Conservation (phyloP, 2,888 invertebrate species). For the Erpobdella octoculata region DNA sequence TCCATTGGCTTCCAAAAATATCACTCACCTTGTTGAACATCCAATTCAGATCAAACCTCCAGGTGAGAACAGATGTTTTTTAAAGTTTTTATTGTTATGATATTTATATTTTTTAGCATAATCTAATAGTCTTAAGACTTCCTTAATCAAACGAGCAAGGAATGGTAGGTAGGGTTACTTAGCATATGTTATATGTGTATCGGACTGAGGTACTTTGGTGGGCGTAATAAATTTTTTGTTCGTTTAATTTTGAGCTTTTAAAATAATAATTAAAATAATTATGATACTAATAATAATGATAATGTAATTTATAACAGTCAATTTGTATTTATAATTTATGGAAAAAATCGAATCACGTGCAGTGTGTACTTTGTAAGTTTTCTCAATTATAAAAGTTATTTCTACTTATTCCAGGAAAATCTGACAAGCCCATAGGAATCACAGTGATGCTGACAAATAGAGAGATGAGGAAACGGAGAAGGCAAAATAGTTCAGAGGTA, state of each 20-base stretch:
- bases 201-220: too few relatives aligned
- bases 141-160: too few relatives aligned
- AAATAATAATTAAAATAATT: neutral
- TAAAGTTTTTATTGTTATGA: neutral
- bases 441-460: slow-evolving; percentile 91
- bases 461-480: slow-evolving; percentile 85
- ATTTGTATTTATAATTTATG: too few relatives aligned
- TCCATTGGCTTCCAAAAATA: slow-evolving; percentile 48
- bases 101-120: too few relatives aligned
- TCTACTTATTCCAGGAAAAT: slow-evolving; percentile 45
- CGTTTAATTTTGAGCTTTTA: neutral
- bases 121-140: too few relatives aligned
- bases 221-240: too few relatives aligned
- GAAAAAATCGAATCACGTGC: too few relatives aligned
- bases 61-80: slow-evolving; percentile 56
- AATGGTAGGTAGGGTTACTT: too few relatives aligned
- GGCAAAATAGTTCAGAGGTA: slow-evolving; percentile 87
- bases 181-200: too few relatives aligned
- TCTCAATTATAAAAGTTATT: too few relatives aligned
- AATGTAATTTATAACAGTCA: too few relatives aligned
- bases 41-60: slow-evolving; percentile 91
- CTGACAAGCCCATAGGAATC: slow-evolving; percentile 57
- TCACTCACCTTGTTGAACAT: slow-evolving; percentile 91
- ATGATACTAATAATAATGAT: slow-evolving; percentile 9
- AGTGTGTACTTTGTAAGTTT: neutral